Percentiles rank a stretch among this genome's conserved stretches.
Conservation (phyloP, 2,797 vertebrate genomes). For the Rhinatrema bivittatum region DNA sequence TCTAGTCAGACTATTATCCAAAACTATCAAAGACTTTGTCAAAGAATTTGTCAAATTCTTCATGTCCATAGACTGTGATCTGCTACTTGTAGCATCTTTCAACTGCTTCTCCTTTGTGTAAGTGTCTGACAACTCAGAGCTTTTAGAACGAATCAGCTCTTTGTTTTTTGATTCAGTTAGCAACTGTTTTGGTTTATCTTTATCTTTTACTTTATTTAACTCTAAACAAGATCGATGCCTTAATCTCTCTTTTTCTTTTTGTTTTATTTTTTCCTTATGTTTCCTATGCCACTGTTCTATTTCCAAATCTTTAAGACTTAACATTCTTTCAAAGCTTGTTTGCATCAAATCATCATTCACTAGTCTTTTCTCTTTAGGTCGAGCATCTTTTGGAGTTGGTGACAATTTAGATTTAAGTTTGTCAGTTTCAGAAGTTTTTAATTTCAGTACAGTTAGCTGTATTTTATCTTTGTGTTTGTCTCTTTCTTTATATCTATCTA, state of each 20-base stretch:
- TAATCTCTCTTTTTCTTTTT: slow-evolving; percentile 90
- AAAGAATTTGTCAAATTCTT: slow-evolving; percentile 58
- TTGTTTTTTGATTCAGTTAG: slow-evolving; percentile 68
- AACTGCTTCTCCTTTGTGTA: slow-evolving; percentile 67
- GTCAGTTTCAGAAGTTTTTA: slow-evolving; percentile 63
- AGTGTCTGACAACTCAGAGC: slow-evolving; percentile 77
- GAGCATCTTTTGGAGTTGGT: slow-evolving; percentile 65
- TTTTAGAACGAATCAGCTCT: slow-evolving; percentile 84
- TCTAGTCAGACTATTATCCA: slow-evolving; percentile 73
- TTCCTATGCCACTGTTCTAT: slow-evolving; percentile 98
- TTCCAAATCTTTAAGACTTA: slow-evolving; percentile 95
- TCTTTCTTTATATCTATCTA: slow-evolving; percentile 79
- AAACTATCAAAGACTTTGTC: slow-evolving; percentile 64
- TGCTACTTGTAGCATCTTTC: slow-evolving; percentile 69
- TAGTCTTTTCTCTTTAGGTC: slow-evolving; percentile 90
- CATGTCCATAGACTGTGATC: slow-evolving; percentile 78
- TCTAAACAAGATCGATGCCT: slow-evolving; percentile 77
- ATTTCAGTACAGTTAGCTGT: slow-evolving; percentile 69
- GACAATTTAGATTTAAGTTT: slow-evolving; percentile 74
- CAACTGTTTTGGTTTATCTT: slow-evolving; percentile 65
- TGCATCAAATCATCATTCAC: slow-evolving; percentile 97
- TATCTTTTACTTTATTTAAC: slow-evolving; percentile 72
- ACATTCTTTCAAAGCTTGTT: slow-evolving; percentile 98
- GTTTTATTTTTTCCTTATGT: slow-evolving; percentile 97
- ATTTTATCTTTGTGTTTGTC: slow-evolving; percentile 86